Evolutionary conservation across 2,888 invertebrate species (phyloP), one percentile per base, ranked within the genome.

Genomic region (Argynnis bischoffii): DNA sequence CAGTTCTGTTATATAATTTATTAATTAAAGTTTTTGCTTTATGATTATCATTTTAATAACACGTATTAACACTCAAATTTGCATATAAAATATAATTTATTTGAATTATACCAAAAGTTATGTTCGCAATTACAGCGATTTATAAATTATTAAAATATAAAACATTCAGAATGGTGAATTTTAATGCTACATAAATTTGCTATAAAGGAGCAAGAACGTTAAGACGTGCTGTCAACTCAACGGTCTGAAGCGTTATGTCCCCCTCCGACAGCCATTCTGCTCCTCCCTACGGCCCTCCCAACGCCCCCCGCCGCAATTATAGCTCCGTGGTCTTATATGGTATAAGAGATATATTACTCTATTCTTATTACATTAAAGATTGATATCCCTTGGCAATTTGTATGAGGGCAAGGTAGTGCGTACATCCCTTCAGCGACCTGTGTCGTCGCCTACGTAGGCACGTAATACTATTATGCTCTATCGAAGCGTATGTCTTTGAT

Each of bases 271-370:
- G 85, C 90, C 88, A 87, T 86, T 80, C 88, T 82, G 88, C 90
- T 83, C 91, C 90, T 86, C 92, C 90, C 89, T 80, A 81, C 79
- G 87, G 76, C 83, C 89, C 91, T 86, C 92, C 91, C 89, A 90
- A 83, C 90, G 90, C 91, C 91, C 83, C 85, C 89, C 87, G 82
- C 87, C 84, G 82, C 88, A 86, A 87, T 87, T 86, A 89, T 82
- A 70, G 64, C 66, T 55, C 64, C 57, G 66, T 69, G 64, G 55
- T 66, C 79, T 80, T 79, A 72, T 13, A 59, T 81, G 81, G 79
- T 76, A 41, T 84, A 79, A 80, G 79, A 80, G 80, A 86, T 86
- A 87, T 79, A 81, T 82, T 82, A 83, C 88, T 88, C 86, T 92
- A 89, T 79, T 73, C 71, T 77, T 75, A 74, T 75, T 74, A 77